Evolutionary conservation across 2,797 vertebrate species (phyloP), one percentile per base, ranked within the genome.

Genomic region (Rhodeus uyekii): DNA sequence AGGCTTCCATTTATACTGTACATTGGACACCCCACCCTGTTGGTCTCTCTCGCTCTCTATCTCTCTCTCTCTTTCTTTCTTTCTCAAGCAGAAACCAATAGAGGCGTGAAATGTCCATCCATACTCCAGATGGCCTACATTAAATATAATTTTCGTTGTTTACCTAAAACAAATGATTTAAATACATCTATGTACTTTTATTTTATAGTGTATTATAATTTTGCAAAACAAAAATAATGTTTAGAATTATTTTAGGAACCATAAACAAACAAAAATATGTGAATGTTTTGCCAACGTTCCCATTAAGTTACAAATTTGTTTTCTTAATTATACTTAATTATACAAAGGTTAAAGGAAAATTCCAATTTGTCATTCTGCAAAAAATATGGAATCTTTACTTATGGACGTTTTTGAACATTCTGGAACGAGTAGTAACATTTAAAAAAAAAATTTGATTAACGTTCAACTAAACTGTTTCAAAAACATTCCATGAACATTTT

Each of bases 1-100:
- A 94, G 92, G 90, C 93, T 92, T 93, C 86, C 90, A 83, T 88
- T 92, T 89, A 89, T 92, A 87, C 82, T 85, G 44, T 89, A 89
- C 92, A 87, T 81, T 85, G 39, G 39, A 67, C 73, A 72, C 71
- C 80, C 50, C 76, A 39, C 76, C 29, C 60, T 42, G 22, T 77
- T 67, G 16, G 18, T 44, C 24, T 81, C 77, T 81, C 80, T 71
- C 58, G 53, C 80, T 88, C 85, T 85, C 88, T 89, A 85, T 87
- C 86, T 86, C 89, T 84, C 87, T 87, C 76, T 88, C 88, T 71
- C 85, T 78, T 83, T 87, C 68, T 44, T 39, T 76, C 16, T 82
- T 65, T 63, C 16, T 86, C 83, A 48, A 69, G 29, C 18, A 69
- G 44, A 46, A 46, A 34, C 24, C 27, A 36, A 48, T 6, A 36